Evolutionary conservation across 2,113 vertebrate genomes (phyloP).

Genomic region (Saccopteryx leptura): DNA sequence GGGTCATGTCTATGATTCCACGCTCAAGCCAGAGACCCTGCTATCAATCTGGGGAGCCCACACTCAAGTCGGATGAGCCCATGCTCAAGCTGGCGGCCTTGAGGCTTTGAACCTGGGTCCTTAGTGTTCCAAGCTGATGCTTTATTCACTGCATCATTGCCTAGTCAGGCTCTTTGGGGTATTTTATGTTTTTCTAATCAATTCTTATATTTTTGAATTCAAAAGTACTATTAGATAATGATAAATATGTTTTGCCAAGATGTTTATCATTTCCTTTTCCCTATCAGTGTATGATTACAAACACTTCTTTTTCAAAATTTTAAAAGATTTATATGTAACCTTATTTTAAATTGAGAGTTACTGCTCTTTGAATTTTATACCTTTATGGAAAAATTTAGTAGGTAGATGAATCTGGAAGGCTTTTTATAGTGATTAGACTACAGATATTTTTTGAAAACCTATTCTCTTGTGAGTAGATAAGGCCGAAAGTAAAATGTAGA

Average conservation of each 20-base stretch:
- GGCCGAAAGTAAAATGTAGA: slow-evolving; percentile 34
- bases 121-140: too few species aligned
- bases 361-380: slow-evolving; percentile 21
- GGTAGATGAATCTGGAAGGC: not conserved
- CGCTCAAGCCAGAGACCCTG: too few species aligned
- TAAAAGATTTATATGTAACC: slow-evolving; percentile 44
- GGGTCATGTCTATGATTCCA: too few species aligned
- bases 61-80: too few species aligned
- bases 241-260: not conserved
- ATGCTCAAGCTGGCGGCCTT: too few species aligned
- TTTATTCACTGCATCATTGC: too few species aligned
- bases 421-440: not conserved
- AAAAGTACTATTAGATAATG: slow-evolving; percentile 12
- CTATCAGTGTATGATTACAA: not conserved
- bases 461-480: not conserved
- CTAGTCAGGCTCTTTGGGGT: not conserved
- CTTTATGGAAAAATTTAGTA: slow-evolving; percentile 29
- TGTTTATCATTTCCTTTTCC: not conserved
- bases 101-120: too few species aligned
- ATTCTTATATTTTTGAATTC: slow-evolving; percentile 14
- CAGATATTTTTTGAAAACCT: not conserved
- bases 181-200: slow-evolving; percentile 46
- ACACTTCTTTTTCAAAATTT: slow-evolving; percentile 44
- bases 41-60: too few species aligned
- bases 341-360: slow-evolving; percentile 29